Base-by-base conservation (phyloP, 2,888 invertebrate genomes). In the Mongoloraphidia duomilia region DNA sequence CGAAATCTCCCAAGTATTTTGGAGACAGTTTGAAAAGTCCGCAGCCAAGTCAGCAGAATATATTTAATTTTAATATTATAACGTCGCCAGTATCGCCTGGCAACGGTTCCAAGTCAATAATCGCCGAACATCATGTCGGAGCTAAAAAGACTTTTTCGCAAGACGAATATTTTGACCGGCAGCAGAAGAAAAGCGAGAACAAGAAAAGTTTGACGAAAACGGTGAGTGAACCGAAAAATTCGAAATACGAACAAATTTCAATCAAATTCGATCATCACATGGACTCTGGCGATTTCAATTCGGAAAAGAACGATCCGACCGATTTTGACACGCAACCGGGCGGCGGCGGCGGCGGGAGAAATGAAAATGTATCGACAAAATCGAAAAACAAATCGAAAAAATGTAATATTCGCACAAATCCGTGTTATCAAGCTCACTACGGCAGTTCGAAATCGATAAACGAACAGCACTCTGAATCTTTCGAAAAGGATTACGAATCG, bases 341-440 rank as follows among this genome's bases (percentile, higher is more conserved):
- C 42, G 17, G 12, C 17, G 5, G 11, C 41, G 12, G 41, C 13
- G 26, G 17, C 11, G 9, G 17, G 36, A 40, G 41, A n/a, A n/a
- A 40, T 17, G 34, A 40, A 41, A 12, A 33, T 10, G 11, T 37
- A 8, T 4, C 38, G 13, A 46, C 17, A 13, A 14, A 14, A 12
- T 13, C n/a, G 12, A 11, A 48, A 13, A 14, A 37, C 10, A 39
- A 48, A 35, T 36, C 35, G 12, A 36, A 14, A 9, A 54, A 55
- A 37, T 66, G 65, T 44, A 67, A 77, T 60, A 78, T 77, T 40
- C 72, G 76, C 53, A 76, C 76, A 0, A 78, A 78, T 60, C 78
- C 78, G 17, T 77, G 77, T 4, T 78, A 6, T 72, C 72, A 52
- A 51, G 14, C 37, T 71, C 71, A 49, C 72, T 72, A 45, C 70